Evolutionary conservation across 2,797 vertebrate genomes (phyloP).

Genomic region (Epinephelus coioides): DNA sequence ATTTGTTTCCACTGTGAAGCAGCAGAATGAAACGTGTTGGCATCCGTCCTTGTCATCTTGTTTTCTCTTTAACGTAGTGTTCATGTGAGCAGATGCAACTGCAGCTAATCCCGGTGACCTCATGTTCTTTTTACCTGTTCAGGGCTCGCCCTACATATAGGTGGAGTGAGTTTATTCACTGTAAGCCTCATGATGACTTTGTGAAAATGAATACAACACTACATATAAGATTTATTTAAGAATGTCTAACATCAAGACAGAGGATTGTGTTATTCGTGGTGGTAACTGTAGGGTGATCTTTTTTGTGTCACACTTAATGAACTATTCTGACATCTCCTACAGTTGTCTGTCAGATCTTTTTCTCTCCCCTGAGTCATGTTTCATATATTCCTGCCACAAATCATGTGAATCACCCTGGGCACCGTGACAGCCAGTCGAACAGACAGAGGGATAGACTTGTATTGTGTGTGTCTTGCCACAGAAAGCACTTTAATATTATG

Average conservation of each 20-base stretch:
- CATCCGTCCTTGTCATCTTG: background rate
- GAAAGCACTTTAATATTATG: slow-evolving; percentile 8
- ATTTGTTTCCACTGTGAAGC: slow-evolving; percentile 10
- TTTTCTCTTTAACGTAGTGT: slow-evolving; percentile 2
- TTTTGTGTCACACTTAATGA: background rate
- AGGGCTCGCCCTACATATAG: background rate
- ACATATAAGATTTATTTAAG: background rate
- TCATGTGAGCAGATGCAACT: background rate
- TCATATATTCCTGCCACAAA: background rate
- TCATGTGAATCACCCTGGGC: background rate
- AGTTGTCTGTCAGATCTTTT: background rate
- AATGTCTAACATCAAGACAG: no score
- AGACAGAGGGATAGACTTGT: background rate
- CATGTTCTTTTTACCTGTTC: slow-evolving; percentile 1
- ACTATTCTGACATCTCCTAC: background rate
- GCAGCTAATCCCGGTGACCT: background rate
- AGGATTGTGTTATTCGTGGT: background rate
- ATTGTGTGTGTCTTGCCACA: background rate
- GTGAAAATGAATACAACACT: background rate
- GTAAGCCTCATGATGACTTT: background rate
- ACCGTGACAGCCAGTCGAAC: background rate
- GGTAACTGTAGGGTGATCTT: no score
- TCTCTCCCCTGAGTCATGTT: background rate
- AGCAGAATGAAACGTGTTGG: background rate
- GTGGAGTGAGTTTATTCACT: background rate